These are phyloP conservation scores for Drosophila emarginata DNA, from an alignment of 2,888 invertebrate species.

Conservation along the genomic window DNA sequence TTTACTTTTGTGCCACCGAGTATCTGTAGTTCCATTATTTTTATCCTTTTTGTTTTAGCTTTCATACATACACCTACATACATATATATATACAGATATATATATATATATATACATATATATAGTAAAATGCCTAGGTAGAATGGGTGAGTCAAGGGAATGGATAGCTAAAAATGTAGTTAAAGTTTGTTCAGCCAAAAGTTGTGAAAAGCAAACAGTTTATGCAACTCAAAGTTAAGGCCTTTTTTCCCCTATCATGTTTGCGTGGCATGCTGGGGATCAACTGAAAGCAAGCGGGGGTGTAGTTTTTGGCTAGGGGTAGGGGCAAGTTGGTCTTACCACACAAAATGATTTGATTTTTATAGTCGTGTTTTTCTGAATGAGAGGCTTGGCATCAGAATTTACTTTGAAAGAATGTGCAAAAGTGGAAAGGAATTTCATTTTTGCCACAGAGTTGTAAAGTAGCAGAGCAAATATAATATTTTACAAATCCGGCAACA, in stretches of 20 bases:
- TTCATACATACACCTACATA: background rate
- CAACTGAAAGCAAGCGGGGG: background rate
- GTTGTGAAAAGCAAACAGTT: slow-evolving; percentile 1
- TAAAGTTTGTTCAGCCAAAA: slow-evolving; percentile 1
- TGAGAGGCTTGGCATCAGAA: too few species aligned
- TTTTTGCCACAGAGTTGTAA: too few species aligned
- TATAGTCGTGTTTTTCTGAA: too few species aligned
- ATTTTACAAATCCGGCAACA: too few species aligned
- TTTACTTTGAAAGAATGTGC: too few species aligned
- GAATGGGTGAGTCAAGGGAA: background rate
- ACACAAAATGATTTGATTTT: too few species aligned
- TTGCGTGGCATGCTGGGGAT: background rate
- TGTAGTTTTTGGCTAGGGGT: background rate
- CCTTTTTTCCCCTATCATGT: background rate
- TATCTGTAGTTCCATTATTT: background rate
- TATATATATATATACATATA: background rate
- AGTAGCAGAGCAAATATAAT: too few species aligned
- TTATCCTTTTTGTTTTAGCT: background rate
- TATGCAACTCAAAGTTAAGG: background rate
- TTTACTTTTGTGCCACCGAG: slow-evolving; percentile 21
- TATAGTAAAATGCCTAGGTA: background rate
- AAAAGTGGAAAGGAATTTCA: too few species aligned
- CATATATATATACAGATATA: background rate
- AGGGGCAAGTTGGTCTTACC: background rate
- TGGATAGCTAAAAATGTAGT: slow-evolving; percentile 6